phyloP scores from a whole-genome alignment of 2,888 invertebrate genomes.

The Deilephila porcellus region DNA sequence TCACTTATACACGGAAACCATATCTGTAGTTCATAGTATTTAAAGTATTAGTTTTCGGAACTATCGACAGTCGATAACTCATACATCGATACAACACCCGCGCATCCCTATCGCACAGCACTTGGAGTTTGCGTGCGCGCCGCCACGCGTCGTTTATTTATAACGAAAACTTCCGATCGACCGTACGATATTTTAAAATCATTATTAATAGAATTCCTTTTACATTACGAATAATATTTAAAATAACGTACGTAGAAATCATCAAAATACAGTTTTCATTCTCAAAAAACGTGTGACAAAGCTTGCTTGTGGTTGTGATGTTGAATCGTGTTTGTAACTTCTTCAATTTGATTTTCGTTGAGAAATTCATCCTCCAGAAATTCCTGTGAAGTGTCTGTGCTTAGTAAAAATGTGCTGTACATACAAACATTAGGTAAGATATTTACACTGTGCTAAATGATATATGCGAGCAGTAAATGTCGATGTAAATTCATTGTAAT shows the following conservation, averaged over 20 bases:
- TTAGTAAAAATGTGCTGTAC: slow-evolving; percentile 14
- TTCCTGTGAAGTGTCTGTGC: slow-evolving; percentile 5
- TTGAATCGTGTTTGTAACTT: slow-evolving; percentile 3
- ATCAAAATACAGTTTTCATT: slow-evolving; percentile 17
- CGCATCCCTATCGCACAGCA: slow-evolving; percentile 32
- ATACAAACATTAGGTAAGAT: slow-evolving; percentile 15
- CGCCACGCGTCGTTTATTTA: slow-evolving; percentile 61
- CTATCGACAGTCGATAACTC: slow-evolving; percentile 19
- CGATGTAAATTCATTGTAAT: slow-evolving; percentile 20
- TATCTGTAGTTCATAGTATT: no score
- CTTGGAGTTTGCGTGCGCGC: slow-evolving; percentile 45
- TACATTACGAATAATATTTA: slow-evolving; percentile 33
- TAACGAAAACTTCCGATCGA: slow-evolving; percentile 59
- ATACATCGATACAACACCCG: background rate
- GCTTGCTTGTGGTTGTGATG: slow-evolving; percentile 22
- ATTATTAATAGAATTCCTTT: slow-evolving; percentile 46
- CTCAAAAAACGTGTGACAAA: background rate
- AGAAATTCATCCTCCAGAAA: background rate
- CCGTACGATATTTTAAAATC: slow-evolving; percentile 52
- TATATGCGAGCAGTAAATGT: slow-evolving; percentile 8
- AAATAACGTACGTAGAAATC: slow-evolving; percentile 33
- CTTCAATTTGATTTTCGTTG: background rate
- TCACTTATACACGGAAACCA: no score
- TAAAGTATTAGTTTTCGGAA: background rate
- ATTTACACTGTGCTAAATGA: background rate